Evolutionary conservation across 2,113 vertebrate genomes (phyloP).

Genomic region (Neogale vison): DNA sequence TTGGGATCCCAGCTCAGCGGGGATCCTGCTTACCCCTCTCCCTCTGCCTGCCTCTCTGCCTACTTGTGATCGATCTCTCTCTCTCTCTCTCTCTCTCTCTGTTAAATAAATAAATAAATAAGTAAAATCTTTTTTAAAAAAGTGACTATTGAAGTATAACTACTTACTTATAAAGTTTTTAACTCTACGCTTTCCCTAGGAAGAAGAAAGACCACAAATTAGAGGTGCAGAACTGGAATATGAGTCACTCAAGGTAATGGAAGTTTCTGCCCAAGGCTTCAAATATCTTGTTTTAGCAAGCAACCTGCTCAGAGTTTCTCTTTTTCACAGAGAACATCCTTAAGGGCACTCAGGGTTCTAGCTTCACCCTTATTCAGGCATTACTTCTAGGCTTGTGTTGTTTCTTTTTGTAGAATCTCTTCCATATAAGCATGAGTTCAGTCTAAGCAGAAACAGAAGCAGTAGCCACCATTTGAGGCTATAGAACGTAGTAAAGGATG

Average conservation of each 20-base stretch:
- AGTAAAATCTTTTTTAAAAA: too few relatives aligned
- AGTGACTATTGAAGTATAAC: not conserved
- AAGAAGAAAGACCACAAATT: slow-evolving; percentile 93
- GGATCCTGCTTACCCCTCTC: too few relatives aligned
- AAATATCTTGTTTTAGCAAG: not conserved
- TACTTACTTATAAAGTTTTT: slow-evolving; percentile 1
- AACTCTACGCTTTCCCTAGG: slow-evolving; percentile 82
- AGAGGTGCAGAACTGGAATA: slow-evolving; percentile 97
- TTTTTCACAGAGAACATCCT: slow-evolving; percentile 25
- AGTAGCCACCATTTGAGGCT: not conserved
- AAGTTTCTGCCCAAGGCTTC: not conserved
- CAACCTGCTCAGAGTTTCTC: slow-evolving; percentile 14
- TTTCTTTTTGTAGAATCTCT: not conserved
- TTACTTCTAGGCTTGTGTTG: not conserved
- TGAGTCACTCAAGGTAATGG: slow-evolving; percentile 96
- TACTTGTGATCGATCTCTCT: too few relatives aligned
- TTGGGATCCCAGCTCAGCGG: too few relatives aligned
- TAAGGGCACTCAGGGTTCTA: not conserved
- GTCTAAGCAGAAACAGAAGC: not conserved
- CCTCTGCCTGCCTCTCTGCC: too few relatives aligned
- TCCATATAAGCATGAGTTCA: not conserved
- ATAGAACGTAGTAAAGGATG: not conserved
- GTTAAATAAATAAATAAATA: too few relatives aligned
- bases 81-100: too few relatives aligned
- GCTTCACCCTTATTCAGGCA: not conserved